Evolutionary conservation across 2,888 invertebrate species (phyloP), one percentile per base, ranked within the genome.

Genomic region (Phengaris arion): DNA sequence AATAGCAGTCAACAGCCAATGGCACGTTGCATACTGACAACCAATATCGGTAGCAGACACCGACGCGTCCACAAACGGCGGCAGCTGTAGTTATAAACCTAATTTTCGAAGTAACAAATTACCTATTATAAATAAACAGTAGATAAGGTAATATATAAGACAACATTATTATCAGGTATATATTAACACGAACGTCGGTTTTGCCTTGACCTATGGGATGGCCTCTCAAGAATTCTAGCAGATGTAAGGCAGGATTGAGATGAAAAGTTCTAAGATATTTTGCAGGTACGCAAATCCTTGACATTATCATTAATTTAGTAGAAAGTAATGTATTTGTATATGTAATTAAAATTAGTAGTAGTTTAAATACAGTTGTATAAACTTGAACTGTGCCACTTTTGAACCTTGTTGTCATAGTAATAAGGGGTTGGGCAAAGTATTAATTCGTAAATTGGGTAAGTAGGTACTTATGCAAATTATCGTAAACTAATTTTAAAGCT

Each of bases 141-240:
- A 59, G 22, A 59, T 10, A 22, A 59, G 59, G 22, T 59, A 59
- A 15, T 59, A 59, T 59, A 59, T 59, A 59, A 59, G 22, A 10
- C 22, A 59, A 64, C 35, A 12, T 45, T 45, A 64, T 35, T 45
- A 45, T 64, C 45, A 64, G 64, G 64, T 64, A 35, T 45, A 45
- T 64, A 35, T 59, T 35, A 12, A 45, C 35, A 12, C 35, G 10
- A 64, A 35, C 35, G 35, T 35, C 13, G 64, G 64, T 35, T 59
- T 64, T 35, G 64, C 64, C 64, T 64, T 64, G 64, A 64, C 64
- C 64, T 64, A 64, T 35, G 64, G 35, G 64, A 64, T 64, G 64
- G 64, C 45, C 64, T 64, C 35, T 45, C 6, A 64, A 64, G 64
- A 64, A 64, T 64, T 64, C 64, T 64, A 10, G 35, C 64, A 35